phyloP scores from a whole-genome alignment of 2,888 invertebrate genomes.

The Amiota communis region DNA sequence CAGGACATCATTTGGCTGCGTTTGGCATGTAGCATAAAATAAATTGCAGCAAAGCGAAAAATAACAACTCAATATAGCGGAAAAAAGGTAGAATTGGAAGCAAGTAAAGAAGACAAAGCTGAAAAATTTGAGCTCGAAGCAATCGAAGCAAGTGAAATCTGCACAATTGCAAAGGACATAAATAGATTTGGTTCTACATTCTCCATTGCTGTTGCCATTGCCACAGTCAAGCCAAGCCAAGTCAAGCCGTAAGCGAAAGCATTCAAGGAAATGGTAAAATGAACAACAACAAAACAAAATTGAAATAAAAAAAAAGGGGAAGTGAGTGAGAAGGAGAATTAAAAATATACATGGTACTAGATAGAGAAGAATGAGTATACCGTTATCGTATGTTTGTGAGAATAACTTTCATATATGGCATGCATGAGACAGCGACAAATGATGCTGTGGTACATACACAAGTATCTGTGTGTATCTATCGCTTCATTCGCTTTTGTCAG shows the following conservation, averaged over 20 bases:
- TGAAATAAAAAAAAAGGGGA: neutral
- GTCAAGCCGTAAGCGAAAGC: neutral
- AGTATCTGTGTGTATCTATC: neutral
- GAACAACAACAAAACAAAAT: conserved; percentile 54
- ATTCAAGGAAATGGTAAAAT: conserved; percentile 32
- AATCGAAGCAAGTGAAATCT: conserved; percentile 16
- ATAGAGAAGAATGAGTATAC: neutral
- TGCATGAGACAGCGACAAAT: conserved; percentile 5
- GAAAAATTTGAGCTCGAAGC: conserved; percentile 14
- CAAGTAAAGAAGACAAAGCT: conserved; percentile 52
- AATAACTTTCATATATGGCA: neutral
- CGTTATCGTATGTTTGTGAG: no score
- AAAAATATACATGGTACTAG: neutral
- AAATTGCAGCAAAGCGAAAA: conserved; percentile 66
- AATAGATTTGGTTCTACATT: conserved; percentile 62
- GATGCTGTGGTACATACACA: neutral
- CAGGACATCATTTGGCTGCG: conserved; percentile 44
- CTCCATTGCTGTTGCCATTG: neutral
- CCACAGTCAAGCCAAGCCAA: neutral
- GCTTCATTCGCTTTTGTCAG: neutral
- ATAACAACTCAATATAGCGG: conserved; percentile 61
- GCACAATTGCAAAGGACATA: conserved; percentile 63
- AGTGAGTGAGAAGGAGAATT: conserved; percentile 36
- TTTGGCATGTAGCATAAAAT: conserved; percentile 67
- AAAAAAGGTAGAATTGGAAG: conserved; percentile 33